Percentiles rank a stretch among this genome's conserved stretches.
phyloP scores from a whole-genome alignment of 2,113 vertebrate species.

The Zonotrichia leucophrys region DNA sequence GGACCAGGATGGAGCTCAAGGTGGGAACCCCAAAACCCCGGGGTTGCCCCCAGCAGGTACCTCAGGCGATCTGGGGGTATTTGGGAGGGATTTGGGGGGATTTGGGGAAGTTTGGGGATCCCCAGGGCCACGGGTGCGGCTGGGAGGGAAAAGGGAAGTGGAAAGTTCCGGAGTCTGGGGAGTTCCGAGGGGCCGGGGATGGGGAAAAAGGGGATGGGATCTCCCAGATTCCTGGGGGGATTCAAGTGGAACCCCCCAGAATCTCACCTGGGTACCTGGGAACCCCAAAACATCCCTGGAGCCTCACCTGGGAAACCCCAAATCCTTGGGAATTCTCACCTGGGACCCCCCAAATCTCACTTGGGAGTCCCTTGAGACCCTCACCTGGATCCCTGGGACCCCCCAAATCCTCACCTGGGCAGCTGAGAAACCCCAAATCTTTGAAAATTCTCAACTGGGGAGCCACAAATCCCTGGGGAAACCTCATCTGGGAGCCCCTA shows the following conservation, averaged over 20 bases:
- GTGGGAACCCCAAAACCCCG: not conserved
- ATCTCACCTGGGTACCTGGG: not conserved
- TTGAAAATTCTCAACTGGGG: not conserved
- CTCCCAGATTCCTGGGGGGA: not conserved
- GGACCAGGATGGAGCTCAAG: not conserved
- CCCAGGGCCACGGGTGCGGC: not conserved
- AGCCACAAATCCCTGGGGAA: not conserved
- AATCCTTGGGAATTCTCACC: not conserved
- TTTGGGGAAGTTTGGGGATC: not conserved
- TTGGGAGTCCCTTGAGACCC: no score
- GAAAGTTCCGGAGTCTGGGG: not conserved
- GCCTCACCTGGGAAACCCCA: not conserved
- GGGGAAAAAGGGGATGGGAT: not conserved
- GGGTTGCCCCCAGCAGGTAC: rapidly evolving
- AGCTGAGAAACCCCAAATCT: not conserved
- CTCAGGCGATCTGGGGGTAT: not conserved
- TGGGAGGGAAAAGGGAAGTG: not conserved
- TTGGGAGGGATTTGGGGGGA: no score
- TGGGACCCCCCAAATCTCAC: not conserved
- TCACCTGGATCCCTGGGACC: no score
- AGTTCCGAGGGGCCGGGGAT: not conserved
- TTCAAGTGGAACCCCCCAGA: not conserved
- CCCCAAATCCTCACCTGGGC: not conserved
- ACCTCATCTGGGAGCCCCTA: not conserved
- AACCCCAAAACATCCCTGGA: not conserved